Conservation (phyloP, 2,888 invertebrate genomes). For the Rhimphoctona megacephalus region DNA sequence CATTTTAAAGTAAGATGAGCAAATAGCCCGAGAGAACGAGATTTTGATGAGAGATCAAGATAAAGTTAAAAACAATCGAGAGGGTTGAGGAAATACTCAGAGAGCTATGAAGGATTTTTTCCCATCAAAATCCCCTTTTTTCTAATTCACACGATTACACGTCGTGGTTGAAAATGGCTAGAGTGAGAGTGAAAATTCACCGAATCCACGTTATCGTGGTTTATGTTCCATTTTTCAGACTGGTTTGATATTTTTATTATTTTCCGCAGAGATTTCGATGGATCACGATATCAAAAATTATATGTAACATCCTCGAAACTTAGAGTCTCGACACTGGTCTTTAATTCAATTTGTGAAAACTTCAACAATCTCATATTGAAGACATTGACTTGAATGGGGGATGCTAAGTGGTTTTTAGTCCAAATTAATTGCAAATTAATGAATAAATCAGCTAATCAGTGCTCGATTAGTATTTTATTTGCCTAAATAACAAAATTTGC, state of each 20-base stretch:
- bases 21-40: slow-evolving; percentile 19
- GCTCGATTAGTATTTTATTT: not conserved
- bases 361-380: not conserved
- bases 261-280: not conserved
- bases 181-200: not conserved
- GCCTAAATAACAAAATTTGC: not conserved
- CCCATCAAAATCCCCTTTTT: not conserved
- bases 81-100: not conserved
- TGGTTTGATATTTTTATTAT: not conserved
- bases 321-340: not conserved
- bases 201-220: not conserved
- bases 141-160: not conserved
- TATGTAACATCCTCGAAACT: not conserved
- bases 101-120: not conserved
- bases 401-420: not conserved
- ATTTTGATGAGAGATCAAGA: slow-evolving; percentile 3
- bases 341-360: not conserved
- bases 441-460: not conserved
- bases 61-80: slow-evolving; percentile 1
- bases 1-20: slow-evolving; percentile 77
- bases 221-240: not conserved
- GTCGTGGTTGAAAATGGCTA: not conserved
- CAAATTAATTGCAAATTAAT: not conserved
- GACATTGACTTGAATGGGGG: not conserved
- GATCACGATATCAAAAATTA: not conserved